These are phyloP conservation scores for Podocnemis expansa DNA, from an alignment of 2,113 vertebrate species.

Conservation along the genomic window DNA sequence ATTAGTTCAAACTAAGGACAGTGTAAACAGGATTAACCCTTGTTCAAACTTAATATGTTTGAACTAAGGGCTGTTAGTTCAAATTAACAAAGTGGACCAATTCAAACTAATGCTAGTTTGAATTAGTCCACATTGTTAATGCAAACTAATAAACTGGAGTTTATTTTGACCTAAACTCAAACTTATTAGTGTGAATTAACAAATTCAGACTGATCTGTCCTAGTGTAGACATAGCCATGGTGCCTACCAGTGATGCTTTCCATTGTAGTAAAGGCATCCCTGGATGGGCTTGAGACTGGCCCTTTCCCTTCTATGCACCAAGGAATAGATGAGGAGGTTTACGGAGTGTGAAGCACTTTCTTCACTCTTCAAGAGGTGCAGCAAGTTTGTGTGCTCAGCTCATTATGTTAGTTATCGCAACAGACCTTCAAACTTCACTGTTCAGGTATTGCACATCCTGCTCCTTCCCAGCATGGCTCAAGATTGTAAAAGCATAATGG, in stretches of 20 bases:
- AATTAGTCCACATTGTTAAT: no score
- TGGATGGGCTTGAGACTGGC: background rate
- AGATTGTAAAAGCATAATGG: conserved; percentile 63
- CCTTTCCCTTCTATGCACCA: background rate
- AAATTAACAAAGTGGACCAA: no score
- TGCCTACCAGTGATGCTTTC: fast-evolving
- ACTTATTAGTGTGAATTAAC: no score
- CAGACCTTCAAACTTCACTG: background rate
- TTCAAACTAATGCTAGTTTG: no score
- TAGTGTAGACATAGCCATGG: no score
- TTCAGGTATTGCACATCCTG: conserved; percentile 5
- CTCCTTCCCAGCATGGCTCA: conserved; percentile 48
- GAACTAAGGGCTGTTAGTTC: no score
- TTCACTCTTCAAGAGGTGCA: background rate
- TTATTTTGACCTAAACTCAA: no score
- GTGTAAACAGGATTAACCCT: no score
- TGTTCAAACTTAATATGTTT: no score
- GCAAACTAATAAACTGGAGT: no score
- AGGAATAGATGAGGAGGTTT: background rate
- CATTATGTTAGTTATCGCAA: background rate
- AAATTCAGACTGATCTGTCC: no score
- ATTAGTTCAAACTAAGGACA: no score
- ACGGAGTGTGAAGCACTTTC: background rate
- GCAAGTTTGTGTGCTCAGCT: background rate
- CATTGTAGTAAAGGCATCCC: fast-evolving